Evolutionary conservation across 2,797 vertebrate species (phyloP), one percentile per base, ranked within the genome.

Genomic region (Xyrichtys novacula): DNA sequence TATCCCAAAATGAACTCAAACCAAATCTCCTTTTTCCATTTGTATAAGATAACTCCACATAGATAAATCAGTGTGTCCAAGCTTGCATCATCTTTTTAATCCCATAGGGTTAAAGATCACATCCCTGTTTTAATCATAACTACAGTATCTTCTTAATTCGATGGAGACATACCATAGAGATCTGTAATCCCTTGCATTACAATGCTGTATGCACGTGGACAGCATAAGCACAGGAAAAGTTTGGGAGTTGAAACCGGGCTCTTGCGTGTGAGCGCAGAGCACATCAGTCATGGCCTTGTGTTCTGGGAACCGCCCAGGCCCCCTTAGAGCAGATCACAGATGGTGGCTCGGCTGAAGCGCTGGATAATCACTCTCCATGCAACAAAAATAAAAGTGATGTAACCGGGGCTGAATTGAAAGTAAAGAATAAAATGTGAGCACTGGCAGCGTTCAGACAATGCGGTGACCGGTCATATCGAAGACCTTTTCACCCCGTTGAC

Each of bases 241-340:
- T 81, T 78, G 12, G 54, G 59, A 74, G 59, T 64, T 60, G 47
- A 74, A 83, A 19, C 74, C 50, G 29, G 71, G 49, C 60, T 77
- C 65, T 83, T 80, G 77, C 65, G 29, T 88, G 83, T 36, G 16
- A 83, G 64, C 73, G 40, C 52, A 67, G 36, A 75, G 71, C 48
- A 9, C 71, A 84, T 83, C 78, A 75, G 74, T 80, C 58, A 80
- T 54, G 47, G 63, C 69, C 39, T 47, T 49, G 76, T 89, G 85
- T 82, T 83, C 78, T 63, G 84, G 83, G 83, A 88, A 85, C 64
- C 64, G 71, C 64, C 65, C 49, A 15, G 72, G 70, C 72, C 84
- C 44, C 70, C 76, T 80, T 64, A 74, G 84, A 58, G 6, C 22
- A 64, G 63, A 86, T 83, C 85, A 82, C 89, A 93, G 90, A 91